Conservation (phyloP, 1,140 invertebrate species). For the Drosophila bifasciata region DNA sequence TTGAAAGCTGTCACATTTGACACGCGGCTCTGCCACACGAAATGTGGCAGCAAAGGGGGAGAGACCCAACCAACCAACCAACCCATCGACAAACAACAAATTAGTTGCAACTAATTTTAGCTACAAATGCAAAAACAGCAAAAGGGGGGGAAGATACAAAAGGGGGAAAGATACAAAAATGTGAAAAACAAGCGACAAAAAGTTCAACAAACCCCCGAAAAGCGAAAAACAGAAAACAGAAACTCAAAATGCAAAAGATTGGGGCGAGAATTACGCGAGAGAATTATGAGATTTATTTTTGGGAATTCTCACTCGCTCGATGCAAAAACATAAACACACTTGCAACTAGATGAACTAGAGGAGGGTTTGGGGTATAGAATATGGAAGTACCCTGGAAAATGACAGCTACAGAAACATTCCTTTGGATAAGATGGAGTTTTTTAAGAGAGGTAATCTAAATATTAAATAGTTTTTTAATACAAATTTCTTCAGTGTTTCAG, state of each 20-base stretch:
- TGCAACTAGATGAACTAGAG: no score
- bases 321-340: slow-evolving; percentile 20
- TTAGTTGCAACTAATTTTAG: slow-evolving; percentile 71
- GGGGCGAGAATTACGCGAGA: slow-evolving; percentile 55
- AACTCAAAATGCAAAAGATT: slow-evolving; percentile 44
- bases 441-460: no score
- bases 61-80: slow-evolving; percentile 3
- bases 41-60: slow-evolving; percentile 36
- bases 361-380: no score
- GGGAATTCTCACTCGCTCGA: slow-evolving; percentile 20
- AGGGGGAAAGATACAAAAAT: slow-evolving; percentile 25
- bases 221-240: slow-evolving; percentile 22
- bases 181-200: slow-evolving; percentile 47
- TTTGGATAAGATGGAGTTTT: no score
- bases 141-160: slow-evolving; percentile 18
- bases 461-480: no score
- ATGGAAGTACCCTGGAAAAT: no score
- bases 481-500: no score
- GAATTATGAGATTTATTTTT: slow-evolving; percentile 74
- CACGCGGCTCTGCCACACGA: slow-evolving; percentile 37
- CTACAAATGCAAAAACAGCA: slow-evolving; percentile 41
- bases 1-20: slow-evolving; percentile 76
- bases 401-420: no score
- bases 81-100: slow-evolving; percentile 51
- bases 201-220: slow-evolving; percentile 74